A percentile compares a stretch with the other conserved stretches of the same genome.
Evolutionary conservation across 2,888 invertebrate genomes (phyloP).

Genomic region (Abscondita cerata): DNA sequence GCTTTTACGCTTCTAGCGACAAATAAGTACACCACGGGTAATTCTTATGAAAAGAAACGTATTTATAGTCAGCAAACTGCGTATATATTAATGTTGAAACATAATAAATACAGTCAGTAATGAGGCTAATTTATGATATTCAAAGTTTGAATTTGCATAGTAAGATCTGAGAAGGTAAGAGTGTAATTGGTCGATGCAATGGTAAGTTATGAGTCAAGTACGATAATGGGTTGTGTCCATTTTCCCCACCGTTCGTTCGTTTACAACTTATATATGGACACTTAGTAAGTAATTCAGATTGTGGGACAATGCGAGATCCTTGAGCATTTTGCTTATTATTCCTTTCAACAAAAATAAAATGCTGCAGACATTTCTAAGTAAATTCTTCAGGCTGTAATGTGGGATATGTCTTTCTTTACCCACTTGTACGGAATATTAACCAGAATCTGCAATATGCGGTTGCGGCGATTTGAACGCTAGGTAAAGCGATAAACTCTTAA

Average conservation of each 20-base stretch:
- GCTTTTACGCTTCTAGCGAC: constrained; percentile 22
- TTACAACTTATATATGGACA: constrained; percentile 16
- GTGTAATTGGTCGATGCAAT: constrained; percentile 44
- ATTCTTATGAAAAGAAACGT: constrained; percentile 31
- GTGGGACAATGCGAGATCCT: constrained; percentile 23
- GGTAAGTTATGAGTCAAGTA: constrained; percentile 42
- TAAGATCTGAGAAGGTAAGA: constrained; percentile 37
- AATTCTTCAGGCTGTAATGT: constrained; percentile 7
- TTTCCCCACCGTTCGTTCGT: constrained; percentile 26
- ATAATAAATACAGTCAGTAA: constrained; percentile 52
- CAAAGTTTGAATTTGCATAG: constrained; percentile 48
- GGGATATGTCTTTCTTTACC: constrained; percentile 1
- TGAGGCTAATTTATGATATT: constrained; percentile 53
- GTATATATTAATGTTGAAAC: constrained; percentile 45
- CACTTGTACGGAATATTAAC: constrained; percentile 4
- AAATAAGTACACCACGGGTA: constrained; percentile 29
- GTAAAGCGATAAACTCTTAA: too few relatives aligned
- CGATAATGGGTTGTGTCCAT: constrained; percentile 40
- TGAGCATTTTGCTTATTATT: constrained; percentile 7
- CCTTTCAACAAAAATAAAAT: constrained; percentile 6
- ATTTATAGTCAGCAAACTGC: constrained; percentile 38
- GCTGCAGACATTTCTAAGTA: constrained; percentile 12
- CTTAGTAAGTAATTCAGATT: constrained; percentile 26
- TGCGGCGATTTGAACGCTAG: background rate
- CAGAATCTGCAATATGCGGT: background rate